A percentile compares a stretch with the other conserved stretches of the same genome.
phyloP scores from a whole-genome alignment of 2,797 vertebrate genomes.

The Erethizon dorsatum region DNA sequence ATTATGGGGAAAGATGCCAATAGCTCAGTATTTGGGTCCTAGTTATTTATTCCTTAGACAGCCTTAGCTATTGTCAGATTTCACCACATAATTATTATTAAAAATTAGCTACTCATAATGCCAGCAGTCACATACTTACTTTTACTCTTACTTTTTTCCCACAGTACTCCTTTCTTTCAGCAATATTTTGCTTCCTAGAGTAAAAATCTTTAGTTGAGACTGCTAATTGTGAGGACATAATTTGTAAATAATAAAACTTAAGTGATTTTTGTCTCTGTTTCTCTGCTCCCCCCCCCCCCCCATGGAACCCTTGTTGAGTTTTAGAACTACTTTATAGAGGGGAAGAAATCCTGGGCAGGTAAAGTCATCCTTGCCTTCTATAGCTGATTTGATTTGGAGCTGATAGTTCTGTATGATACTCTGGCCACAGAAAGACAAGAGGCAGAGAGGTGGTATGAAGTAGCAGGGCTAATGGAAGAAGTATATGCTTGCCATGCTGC shows the following conservation, averaged over 20 bases:
- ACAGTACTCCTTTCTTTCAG: neutral
- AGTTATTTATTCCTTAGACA: neutral
- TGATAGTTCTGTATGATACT: neutral
- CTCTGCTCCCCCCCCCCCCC: neutral
- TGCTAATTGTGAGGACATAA: neutral
- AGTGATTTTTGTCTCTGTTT: neutral
- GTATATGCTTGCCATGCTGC: rapidly evolving
- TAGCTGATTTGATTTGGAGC: neutral
- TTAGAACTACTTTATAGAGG: neutral
- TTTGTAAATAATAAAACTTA: neutral
- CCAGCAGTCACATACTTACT: neutral
- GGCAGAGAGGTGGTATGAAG: neutral
- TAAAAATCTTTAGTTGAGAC: neutral
- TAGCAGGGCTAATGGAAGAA: rapidly evolving
- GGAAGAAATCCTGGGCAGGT: neutral
- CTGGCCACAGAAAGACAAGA: neutral
- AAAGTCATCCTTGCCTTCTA: rapidly evolving
- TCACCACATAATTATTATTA: neutral
- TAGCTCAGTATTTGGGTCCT: neutral
- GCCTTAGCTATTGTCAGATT: neutral
- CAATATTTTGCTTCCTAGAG: neutral
- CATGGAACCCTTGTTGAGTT: neutral
- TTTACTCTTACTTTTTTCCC: neutral
- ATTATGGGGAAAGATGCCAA: neutral
- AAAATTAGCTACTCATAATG: neutral